These are phyloP conservation scores for Ophonus ardosiacus DNA, from an alignment of 2,888 invertebrate species.

Conservation along the genomic window DNA sequence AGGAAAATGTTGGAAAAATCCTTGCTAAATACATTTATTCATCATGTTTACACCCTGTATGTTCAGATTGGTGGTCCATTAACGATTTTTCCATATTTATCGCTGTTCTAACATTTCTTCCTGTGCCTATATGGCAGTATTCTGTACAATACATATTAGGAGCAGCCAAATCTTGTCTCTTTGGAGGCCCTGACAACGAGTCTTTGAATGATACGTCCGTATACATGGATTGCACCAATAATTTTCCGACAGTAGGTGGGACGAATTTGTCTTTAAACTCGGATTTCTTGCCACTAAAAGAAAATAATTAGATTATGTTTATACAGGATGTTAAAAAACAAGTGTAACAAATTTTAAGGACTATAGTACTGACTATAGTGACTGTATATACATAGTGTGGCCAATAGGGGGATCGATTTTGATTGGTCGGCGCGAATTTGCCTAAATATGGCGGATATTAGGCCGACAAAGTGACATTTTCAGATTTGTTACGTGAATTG, in stretches of 20 bases:
- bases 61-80: not conserved
- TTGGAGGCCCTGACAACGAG: slow-evolving; percentile 69
- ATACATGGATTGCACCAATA: slow-evolving; percentile 21
- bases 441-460: no score
- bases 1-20: not conserved
- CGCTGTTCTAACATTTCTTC: slow-evolving; percentile 73
- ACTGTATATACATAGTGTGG: no score
- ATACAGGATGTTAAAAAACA: no score
- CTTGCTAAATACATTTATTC: slow-evolving; percentile 11
- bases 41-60: not conserved
- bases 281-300: slow-evolving; percentile 72
- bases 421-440: no score
- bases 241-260: slow-evolving; percentile 68
- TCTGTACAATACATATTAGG: slow-evolving; percentile 76
- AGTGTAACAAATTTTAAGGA: no score
- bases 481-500: no score
- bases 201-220: slow-evolving; percentile 70
- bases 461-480: no score
- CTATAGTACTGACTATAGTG: no score
- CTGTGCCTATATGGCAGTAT: slow-evolving; percentile 74
- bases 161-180: slow-evolving; percentile 73
- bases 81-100: slow-evolving; percentile 65
- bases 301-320: slow-evolving; percentile 13
- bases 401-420: no score
- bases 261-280: slow-evolving; percentile 71